These are phyloP conservation scores for Diplolepis rosae DNA, from an alignment of 2,888 invertebrate genomes.

Conservation along the genomic window DNA sequence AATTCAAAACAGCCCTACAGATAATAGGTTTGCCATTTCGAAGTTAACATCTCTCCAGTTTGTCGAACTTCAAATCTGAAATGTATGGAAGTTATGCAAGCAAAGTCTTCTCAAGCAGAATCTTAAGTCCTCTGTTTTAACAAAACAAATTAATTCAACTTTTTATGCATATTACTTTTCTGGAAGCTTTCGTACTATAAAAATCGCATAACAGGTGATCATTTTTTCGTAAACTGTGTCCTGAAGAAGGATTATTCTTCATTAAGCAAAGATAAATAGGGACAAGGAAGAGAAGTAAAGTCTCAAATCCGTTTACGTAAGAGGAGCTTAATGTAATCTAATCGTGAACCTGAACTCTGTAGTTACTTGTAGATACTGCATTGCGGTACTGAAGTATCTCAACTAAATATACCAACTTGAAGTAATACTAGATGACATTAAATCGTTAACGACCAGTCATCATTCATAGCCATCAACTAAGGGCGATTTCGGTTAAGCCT, in stretches of 20 bases:
- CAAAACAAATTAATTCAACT: background rate
- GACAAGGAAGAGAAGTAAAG: background rate
- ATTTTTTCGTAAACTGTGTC: background rate
- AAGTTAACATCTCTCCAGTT: constrained; percentile 20
- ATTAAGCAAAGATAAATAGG: background rate
- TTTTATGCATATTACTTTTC: background rate
- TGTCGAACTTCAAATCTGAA: constrained; percentile 7
- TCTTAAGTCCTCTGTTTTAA: background rate
- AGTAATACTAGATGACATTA: background rate
- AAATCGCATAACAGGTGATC: background rate
- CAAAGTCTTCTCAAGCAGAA: background rate
- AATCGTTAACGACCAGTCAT: background rate
- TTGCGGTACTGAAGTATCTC: too few relatives aligned
- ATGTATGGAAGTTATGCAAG: background rate
- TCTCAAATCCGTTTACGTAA: constrained; percentile 7
- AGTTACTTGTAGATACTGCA: background rate
- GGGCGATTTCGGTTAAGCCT: background rate
- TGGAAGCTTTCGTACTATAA: background rate
- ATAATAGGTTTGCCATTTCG: constrained; percentile 24
- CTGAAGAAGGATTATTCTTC: constrained; percentile 21
- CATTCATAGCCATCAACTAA: background rate
- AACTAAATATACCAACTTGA: too few relatives aligned
- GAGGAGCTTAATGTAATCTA: background rate
- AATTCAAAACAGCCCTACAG: constrained; percentile 7
- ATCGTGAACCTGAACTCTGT: background rate